These are phyloP conservation scores for Oedothorax gibbosus DNA, from an alignment of 1,140 invertebrate genomes.

Conservation along the genomic window DNA sequence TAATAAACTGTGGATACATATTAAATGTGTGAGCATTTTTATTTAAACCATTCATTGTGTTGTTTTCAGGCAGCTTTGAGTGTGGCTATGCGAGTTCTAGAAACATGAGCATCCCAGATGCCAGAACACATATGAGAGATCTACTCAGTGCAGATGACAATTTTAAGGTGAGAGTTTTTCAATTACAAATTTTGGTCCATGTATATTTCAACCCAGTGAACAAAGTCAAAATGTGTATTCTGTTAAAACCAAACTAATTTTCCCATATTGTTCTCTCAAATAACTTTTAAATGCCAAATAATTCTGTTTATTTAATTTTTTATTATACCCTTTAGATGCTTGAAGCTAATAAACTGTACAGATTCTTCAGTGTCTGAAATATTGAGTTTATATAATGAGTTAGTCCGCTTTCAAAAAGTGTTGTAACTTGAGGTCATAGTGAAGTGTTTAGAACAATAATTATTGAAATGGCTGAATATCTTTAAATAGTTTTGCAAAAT, in stretches of 20 bases:
- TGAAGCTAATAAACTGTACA: not conserved
- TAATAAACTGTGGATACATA: too few species aligned
- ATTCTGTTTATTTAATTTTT: not conserved
- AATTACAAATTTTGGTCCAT: not conserved
- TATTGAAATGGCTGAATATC: too few species aligned
- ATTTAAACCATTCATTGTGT: not conserved
- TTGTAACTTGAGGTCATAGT: too few species aligned
- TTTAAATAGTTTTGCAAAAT: too few species aligned
- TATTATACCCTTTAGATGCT: not conserved
- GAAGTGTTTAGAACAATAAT: too few species aligned
- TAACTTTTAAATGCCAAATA: not conserved
- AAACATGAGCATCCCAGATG: conserved; percentile 16
- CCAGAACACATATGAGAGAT: conserved; percentile 13
- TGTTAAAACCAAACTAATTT: too few species aligned
- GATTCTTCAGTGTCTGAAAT: too few species aligned
- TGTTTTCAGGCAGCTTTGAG: conserved; percentile 17
- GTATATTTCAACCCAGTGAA: not conserved
- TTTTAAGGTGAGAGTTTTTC: conserved; percentile 1
- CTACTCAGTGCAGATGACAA: not conserved
- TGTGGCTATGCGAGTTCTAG: conserved; percentile 10
- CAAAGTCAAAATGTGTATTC: too few species aligned
- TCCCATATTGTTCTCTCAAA: too few species aligned
- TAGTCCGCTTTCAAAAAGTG: too few species aligned
- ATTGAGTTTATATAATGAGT: too few species aligned
- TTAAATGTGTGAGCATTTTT: too few species aligned